phyloP scores from a whole-genome alignment of 2,113 vertebrate genomes.

The Microcebus murinus region DNA sequence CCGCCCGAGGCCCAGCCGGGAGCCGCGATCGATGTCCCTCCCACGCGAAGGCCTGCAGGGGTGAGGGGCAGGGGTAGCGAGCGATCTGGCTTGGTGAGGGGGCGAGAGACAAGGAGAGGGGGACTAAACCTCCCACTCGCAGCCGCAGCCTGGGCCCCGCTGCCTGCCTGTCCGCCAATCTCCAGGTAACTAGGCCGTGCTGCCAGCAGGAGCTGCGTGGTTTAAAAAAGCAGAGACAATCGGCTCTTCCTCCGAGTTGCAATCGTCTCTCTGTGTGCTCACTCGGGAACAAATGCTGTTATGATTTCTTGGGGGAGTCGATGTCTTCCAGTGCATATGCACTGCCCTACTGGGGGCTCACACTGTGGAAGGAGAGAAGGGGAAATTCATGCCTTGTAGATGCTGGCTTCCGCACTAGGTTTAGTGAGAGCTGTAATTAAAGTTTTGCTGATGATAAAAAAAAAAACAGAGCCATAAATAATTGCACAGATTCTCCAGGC shows the following conservation, averaged over 20 bases:
- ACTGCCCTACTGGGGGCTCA: conserved; percentile 78
- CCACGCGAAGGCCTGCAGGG: background rate
- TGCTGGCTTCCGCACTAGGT: conserved; percentile 56
- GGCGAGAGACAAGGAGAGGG: conserved; percentile 25
- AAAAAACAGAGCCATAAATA: conserved; percentile 82
- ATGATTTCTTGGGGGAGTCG: conserved; percentile 86
- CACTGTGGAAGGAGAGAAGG: conserved; percentile 70
- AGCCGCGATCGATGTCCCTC: conserved; percentile 52
- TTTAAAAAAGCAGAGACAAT: conserved; percentile 81
- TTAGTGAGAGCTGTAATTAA: conserved; percentile 87
- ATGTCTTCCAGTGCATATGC: conserved; percentile 79
- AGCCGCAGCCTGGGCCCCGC: background rate
- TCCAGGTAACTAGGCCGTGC: conserved; percentile 68
- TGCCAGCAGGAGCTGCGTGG: conserved; percentile 66
- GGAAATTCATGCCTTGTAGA: conserved; percentile 86
- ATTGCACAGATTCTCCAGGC: conserved; percentile 57
- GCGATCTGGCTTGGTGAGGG: background rate
- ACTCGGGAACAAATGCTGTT: conserved; percentile 82
- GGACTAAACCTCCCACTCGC: background rate
- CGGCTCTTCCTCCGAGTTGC: conserved; percentile 45
- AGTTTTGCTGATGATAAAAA: conserved; percentile 87
- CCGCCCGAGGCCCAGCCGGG: conserved; percentile 46
- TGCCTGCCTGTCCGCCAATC: conserved; percentile 60
- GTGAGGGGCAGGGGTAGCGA: background rate
- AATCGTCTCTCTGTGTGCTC: conserved; percentile 68